Base-by-base conservation (phyloP, 2,113 vertebrate species). In the Pseudopodoces humilis region DNA sequence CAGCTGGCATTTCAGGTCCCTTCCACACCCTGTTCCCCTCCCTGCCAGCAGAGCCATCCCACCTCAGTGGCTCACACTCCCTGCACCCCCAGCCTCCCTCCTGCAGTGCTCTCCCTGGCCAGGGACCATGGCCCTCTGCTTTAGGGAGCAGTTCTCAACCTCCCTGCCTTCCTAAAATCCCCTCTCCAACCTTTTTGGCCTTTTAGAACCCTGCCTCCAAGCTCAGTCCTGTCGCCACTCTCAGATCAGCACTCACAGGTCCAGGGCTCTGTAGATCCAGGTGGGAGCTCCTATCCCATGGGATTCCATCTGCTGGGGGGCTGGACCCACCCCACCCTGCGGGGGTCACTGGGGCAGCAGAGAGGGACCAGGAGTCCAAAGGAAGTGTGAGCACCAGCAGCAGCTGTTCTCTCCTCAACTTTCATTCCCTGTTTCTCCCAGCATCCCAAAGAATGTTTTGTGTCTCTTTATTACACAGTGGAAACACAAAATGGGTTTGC, bases 71-170 rank as follows among this genome's bases (percentile, higher is more conserved):
- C 41, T 39, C 25, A 8, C 27, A 5, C 33, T 46, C 28, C 24
- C 28, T 81, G 33, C 37, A 33, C 4, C n/a, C 62, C 19, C 47
- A 35, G 31, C 39, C 28, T 39, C 64, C 39, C 25, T 69, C 59
- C 20, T 15, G 15, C 69, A 65, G 18, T 19, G 60, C 31, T 46
- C 37, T 30, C 25, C 71, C 15, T 0, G 3, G 24, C n/a, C 43
- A 63, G 30, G 8, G 13, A 43, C 1, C 13, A 0, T 3, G 1
- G 18, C 8, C 31, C 4, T 7, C 21, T 58, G 20, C 6, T n/a
- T 33, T 50, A 49, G 28, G 64, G 68, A 88, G 19, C 53, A 63
- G 37, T 43, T 92, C 65, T 43, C 43, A 52, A 33, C 8, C 2
- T 86, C 64, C 80, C 31, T 43, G 25, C 3, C 47, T 75, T 46